Conservation (phyloP, 2,113 vertebrate species). For the Octodon degus region DNA sequence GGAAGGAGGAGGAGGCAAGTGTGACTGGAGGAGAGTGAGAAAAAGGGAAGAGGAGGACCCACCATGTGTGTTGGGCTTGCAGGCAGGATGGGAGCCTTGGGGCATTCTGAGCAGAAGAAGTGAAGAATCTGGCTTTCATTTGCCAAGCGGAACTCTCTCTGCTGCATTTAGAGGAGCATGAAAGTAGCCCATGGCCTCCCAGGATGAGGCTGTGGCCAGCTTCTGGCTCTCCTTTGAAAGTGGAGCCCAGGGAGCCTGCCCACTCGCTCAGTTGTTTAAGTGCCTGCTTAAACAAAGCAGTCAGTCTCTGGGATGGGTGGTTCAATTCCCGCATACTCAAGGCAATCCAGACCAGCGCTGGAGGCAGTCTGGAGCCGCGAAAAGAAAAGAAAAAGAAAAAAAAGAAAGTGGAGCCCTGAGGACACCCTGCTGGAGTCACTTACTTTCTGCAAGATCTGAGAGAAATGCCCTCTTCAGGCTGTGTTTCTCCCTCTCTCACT, state of each 20-base stretch:
- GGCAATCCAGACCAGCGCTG: too few relatives aligned
- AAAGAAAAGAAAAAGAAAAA: too few relatives aligned
- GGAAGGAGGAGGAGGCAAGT: neutral
- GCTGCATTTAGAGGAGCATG: neutral
- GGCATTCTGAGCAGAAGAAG: neutral
- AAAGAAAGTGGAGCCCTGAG: neutral
- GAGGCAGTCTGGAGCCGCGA: too few relatives aligned
- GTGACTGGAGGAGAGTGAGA: neutral
- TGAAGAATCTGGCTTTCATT: neutral
- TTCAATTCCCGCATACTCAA: too few relatives aligned
- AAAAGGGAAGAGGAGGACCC: neutral
- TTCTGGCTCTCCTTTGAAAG: neutral
- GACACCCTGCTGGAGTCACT: neutral
- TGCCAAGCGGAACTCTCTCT: neutral
- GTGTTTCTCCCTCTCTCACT: neutral
- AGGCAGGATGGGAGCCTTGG: neutral
- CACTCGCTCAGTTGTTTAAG: too few relatives aligned
- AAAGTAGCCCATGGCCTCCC: neutral
- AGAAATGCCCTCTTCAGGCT: neutral
- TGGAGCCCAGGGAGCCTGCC: too few relatives aligned
- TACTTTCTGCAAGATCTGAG: neutral
- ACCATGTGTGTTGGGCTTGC: rapidly evolving
- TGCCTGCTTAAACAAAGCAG: too few relatives aligned
- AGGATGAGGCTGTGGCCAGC: neutral
- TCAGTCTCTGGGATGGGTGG: too few relatives aligned